Evolutionary conservation across 2,888 invertebrate genomes (phyloP), one percentile per base, ranked within the genome.

Genomic region (Thecophora atra): DNA sequence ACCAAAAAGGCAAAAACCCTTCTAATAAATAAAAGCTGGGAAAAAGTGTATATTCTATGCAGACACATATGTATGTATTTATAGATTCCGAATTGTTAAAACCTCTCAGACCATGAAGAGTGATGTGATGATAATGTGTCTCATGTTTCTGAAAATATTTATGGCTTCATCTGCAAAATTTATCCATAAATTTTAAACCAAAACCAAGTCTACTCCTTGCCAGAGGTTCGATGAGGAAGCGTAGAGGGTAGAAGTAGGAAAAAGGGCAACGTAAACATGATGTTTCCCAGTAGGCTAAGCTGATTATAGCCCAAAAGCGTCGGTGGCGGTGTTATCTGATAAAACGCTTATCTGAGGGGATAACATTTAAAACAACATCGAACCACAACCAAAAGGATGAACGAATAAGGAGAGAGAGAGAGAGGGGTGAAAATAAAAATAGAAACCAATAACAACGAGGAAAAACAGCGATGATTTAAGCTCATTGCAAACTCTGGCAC

Each of bases 271-370:
- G 42, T 58, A 63, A 24, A 56, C n/a, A 47, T 73, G 51, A 19
- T 51, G 66, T 37, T 2, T 37, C 47, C 15, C 21, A 42, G 68
- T n/a, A 15, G 44, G 62, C 66, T 67, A 72, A 66, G 62, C 62
- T 69, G 68, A 75, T 78, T 76, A 79, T 76, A 77, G 75, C 73
- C 76, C 73, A 73, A 76, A 74, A 68, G 30, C 70, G 72, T 71
- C 71, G 69, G 73, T 73, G 77, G 71, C 76, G 65, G 26, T 63
- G 70, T 74, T 74, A 78, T 73, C 77, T 74, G 79, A 78, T 78
- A 80, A 79, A 80, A 76, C 77, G 79, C 77, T 81, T 80, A 81
- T 80, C 81, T 63, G 73, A 74, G 75, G 74, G 78, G 77, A 76
- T 78, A 77, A 77, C 74, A 73, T 71, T 76, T 69, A 73, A 73